Base-by-base conservation (phyloP, 2,888 invertebrate species). In the Caenorhabditis virilis region DNA sequence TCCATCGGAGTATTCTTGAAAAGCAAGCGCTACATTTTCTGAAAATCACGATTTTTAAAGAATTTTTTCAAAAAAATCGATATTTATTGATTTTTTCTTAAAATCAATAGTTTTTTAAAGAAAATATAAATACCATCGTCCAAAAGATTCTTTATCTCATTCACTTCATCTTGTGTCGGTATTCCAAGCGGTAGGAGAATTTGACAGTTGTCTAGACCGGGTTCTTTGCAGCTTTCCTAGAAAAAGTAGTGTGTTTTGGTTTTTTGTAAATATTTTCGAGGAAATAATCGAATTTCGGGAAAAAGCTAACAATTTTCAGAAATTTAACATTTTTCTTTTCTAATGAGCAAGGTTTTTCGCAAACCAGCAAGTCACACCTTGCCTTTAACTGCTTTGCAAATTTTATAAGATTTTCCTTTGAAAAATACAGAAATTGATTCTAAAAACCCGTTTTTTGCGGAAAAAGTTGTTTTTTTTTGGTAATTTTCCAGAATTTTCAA, bases 121-220 rank as follows among this genome's bases (percentile, higher is more conserved):
- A 30, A 42, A 42, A 42, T 4, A 22, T n/a, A n/a, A n/a, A n/a
- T 6, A 67, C 71, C 65, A 30, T 54, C 43, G 7, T 69, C 72
- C 9, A 46, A 16, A n/a, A 69, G 25, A 16, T 61, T 53, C 20
- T 61, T 61, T n/a, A 72, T 38, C 1, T 25, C 46, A 25, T 57
- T 53, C 5, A 63, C 65, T 23, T 69, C 72, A 35, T 72, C 72
- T 18, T 59, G 62, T 25, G 55, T 57, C 16, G 65, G 54, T 30
- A 58, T 47, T n/a, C 66, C 61, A 50, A 66, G 52, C 23, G 66
- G 61, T 16, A 61, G 43, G 0, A 66, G 36, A 3, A 56, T n/a
- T 1, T 38, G 49, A 26, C 50, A 42, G 42, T 66, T 57, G 23
- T 66, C 66, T 23, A 59, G 27, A 5, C 45, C 51, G 15, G 15